phyloP scores from a whole-genome alignment of 2,113 vertebrate genomes.

The Sorex fumeus region DNA sequence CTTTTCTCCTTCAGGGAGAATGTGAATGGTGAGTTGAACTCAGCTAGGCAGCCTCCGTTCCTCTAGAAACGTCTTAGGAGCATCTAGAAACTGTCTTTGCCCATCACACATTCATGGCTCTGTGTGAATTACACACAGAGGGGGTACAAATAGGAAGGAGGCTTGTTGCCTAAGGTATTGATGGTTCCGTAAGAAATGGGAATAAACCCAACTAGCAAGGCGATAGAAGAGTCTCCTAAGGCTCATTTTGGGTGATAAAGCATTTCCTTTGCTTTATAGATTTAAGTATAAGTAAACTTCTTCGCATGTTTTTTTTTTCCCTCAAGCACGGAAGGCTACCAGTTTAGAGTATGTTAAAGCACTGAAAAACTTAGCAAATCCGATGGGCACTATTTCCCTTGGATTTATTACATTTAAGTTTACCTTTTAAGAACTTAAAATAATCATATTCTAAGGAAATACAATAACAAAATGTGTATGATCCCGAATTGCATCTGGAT shows the following conservation, averaged over 20 bases:
- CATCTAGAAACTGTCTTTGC: background rate
- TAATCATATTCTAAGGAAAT: background rate
- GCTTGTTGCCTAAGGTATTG: background rate
- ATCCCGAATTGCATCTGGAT: constrained; percentile 23
- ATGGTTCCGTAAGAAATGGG: background rate
- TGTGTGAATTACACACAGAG: background rate
- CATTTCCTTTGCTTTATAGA: background rate
- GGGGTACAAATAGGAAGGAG: background rate
- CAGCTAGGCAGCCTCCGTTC: constrained; percentile 1
- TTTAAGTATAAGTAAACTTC: background rate
- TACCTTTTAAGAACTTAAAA: constrained; percentile 16
- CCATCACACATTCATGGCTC: background rate
- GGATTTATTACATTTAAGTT: constrained; percentile 15
- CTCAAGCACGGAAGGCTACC: background rate
- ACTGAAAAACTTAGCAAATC: constrained; percentile 4
- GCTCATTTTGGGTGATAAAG: background rate
- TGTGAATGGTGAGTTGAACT: constrained; percentile 18
- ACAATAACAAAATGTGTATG: background rate
- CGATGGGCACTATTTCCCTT: background rate
- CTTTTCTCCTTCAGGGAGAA: background rate
- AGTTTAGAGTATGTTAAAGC: background rate
- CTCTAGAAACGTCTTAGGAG: background rate
- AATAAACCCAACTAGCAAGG: background rate
- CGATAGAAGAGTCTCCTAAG: background rate
- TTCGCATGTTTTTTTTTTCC: background rate